Conservation (phyloP, 2,888 invertebrate species). For the Microctonus hyperodae region DNA sequence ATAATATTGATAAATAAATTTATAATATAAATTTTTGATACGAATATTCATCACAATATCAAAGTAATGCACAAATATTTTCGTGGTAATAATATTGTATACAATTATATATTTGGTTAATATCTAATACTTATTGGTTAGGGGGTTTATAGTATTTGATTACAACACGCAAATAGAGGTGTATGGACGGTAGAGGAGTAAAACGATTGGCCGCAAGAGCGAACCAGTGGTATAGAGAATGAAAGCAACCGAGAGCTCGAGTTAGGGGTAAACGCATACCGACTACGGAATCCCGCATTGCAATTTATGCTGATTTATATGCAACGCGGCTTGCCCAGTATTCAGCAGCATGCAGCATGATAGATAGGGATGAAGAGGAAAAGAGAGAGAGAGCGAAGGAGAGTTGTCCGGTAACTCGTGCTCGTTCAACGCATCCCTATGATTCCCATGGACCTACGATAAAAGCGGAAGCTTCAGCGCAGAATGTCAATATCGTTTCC, state of each 20-base stretch:
- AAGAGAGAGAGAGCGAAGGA: slow-evolving; percentile 21
- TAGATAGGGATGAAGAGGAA: slow-evolving; percentile 6
- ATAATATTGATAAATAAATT: too few relatives aligned
- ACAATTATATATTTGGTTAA: too few relatives aligned
- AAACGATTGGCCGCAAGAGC: not conserved
- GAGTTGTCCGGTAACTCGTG: slow-evolving; percentile 25
- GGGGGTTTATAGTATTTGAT: not conserved
- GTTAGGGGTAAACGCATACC: slow-evolving; percentile 47
- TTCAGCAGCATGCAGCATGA: slow-evolving; percentile 36
- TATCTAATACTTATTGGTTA: not conserved
- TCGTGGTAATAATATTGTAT: too few relatives aligned
- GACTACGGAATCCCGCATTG: slow-evolving; percentile 54
- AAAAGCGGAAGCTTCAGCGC: slow-evolving; percentile 15
- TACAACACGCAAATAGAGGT: not conserved
- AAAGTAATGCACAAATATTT: too few relatives aligned
- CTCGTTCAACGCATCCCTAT: slow-evolving; percentile 21
- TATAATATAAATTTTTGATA: too few relatives aligned
- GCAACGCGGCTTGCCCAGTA: slow-evolving; percentile 46
- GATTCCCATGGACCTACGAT: slow-evolving; percentile 30
- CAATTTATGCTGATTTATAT: slow-evolving; percentile 62
- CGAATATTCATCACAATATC: too few relatives aligned
- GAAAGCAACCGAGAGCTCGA: slow-evolving; percentile 3
- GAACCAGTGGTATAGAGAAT: not conserved
- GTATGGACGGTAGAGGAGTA: not conserved
- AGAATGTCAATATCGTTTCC: slow-evolving; percentile 22